Evolutionary conservation across 1,140 invertebrate species (phyloP), one percentile per base, ranked within the genome.

Genomic region (Caenorhabditis remanei): DNA sequence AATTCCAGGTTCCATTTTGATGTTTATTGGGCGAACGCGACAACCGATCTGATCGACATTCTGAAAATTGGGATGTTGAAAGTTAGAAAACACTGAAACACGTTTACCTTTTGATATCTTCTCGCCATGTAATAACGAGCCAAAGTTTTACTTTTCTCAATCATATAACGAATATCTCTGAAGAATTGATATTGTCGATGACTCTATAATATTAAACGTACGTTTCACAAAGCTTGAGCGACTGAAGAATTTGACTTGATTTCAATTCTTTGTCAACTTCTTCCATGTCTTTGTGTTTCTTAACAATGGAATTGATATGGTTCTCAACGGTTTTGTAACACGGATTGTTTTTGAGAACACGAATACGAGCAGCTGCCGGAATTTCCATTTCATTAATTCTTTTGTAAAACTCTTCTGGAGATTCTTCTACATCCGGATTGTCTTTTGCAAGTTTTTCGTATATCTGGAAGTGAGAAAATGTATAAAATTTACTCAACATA

Each of bases 131-230:
- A 79, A n/a, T 79, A 79, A 50, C 71, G 71, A 11, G 6, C n/a
- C 46, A 79, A 13, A 8, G 71, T 53, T 13, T 53, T 79, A 21
- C 71, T 79, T 50, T 11, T 50, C 19, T 79, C 71, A 1, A 79
- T 50, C 71, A 79, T 79, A 11, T 79, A 79, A 8, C 71, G 71
- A 79, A 79, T 41, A 50, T 79, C 71, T 7, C 71, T 79, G 71
- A 50, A 79, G 53, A n/a, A 24, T 2, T 7, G 24, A 79, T 19
- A 11, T n/a, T 24, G 24, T 21, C 2, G 19, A 24, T 24, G 43
- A 19, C 24, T 4, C 41, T 19, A 19, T 6, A 16, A 46, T 19
- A 9, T 71, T 0, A 19, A 43, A 71, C 71, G 8, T 14, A 79
- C 71, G 53, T 46, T 50, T 79, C 71, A 9, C 13, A 53, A n/a